A percentile compares a stretch with the other conserved stretches of the same genome.
Evolutionary conservation across 2,888 invertebrate genomes (phyloP).

Genomic region (Polyommatus iphigenia): DNA sequence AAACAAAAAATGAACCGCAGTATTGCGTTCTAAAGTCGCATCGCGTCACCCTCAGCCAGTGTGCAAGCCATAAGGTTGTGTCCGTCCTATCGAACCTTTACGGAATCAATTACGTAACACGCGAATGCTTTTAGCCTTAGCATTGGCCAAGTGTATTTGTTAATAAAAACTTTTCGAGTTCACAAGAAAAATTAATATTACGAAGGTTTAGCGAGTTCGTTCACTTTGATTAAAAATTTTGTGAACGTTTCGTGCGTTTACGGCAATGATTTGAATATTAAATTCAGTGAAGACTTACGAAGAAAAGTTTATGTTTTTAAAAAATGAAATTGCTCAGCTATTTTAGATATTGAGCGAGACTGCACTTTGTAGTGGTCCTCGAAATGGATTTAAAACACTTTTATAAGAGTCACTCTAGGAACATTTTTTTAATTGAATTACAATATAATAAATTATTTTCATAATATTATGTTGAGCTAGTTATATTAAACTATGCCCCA

Average conservation of each 20-base stretch:
- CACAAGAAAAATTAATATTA: conserved; percentile 25
- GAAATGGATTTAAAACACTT: not conserved
- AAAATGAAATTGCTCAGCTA: not conserved
- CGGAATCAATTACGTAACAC: conserved; percentile 28
- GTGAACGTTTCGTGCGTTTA: conserved; percentile 10
- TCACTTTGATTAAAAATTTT: conserved; percentile 24
- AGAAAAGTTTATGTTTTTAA: not conserved
- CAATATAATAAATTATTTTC: not conserved
- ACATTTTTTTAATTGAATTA: not conserved
- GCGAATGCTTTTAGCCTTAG: conserved; percentile 27
- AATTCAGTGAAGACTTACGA: not conserved
- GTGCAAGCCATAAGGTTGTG: conserved; percentile 32
- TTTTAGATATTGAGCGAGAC: not conserved
- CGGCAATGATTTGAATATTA: conserved; percentile 4
- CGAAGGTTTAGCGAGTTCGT: conserved; percentile 21
- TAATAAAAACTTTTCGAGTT: conserved; percentile 35
- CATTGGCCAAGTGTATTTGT: conserved; percentile 42
- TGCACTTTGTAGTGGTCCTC: not conserved
- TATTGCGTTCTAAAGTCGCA: not conserved
- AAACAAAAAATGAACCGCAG: not conserved
- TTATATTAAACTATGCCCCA: no score
- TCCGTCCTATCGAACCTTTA: conserved; percentile 34
- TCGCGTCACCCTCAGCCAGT: not conserved
- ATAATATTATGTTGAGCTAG: no score
- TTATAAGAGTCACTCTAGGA: not conserved